Percentiles rank a stretch among this genome's conserved stretches.
phyloP scores from a whole-genome alignment of 2,113 vertebrate genomes.

The Erythrolamprus reginae region DNA sequence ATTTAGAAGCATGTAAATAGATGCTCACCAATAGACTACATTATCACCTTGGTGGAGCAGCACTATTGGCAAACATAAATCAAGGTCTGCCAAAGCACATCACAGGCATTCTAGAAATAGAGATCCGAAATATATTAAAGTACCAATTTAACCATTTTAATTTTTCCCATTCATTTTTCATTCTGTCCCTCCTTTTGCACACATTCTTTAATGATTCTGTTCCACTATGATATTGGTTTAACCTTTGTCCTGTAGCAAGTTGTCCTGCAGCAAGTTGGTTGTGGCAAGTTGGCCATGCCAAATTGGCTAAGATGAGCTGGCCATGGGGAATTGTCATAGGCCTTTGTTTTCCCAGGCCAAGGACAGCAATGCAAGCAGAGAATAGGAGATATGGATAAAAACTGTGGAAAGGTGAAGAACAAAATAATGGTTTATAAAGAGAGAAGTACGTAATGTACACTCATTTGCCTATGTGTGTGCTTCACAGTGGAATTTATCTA shows the following conservation, averaged over 20 bases:
- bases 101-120: background rate
- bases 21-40: background rate
- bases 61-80: background rate
- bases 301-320: no score
- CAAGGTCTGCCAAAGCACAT: background rate
- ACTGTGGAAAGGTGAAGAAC: constrained; percentile 51
- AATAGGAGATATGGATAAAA: constrained; percentile 40
- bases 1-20: background rate
- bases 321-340: no score
- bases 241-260: no score
- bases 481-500: background rate
- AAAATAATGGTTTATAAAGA: constrained; percentile 28
- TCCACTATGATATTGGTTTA: no score
- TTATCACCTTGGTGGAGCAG: background rate
- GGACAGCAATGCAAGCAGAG: background rate
- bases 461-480: background rate
- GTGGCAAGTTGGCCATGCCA: no score
- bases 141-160: background rate
- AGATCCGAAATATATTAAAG: background rate
- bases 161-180: no score
- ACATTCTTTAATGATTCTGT: no score
- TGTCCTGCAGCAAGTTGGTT: no score
- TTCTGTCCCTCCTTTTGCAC: no score
- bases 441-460: background rate
- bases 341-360: background rate